Base-by-base conservation (phyloP, 2,888 invertebrate species). In the Macrosiphum euphorbiae region DNA sequence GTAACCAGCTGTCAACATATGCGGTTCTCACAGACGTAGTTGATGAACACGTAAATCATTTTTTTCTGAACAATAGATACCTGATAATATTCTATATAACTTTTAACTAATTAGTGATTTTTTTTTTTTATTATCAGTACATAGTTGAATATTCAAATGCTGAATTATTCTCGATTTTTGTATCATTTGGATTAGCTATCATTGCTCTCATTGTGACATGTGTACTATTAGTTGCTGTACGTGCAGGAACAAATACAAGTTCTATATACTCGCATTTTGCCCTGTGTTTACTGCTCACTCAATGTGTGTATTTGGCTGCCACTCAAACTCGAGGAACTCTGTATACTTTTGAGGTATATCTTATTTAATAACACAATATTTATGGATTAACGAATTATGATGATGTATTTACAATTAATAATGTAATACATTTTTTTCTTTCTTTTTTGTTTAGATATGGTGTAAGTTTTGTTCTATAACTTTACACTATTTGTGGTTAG, bases 231-330 rank as follows among this genome's bases (percentile, higher is more conserved):
- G 98, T 98, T 84, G 96, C 98, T 88, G 97, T 99, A 95, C 97
- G 98, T 13, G 98, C 98, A 0, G 97, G 98, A 94, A 98, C 98
- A 0, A 99, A 99, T 95, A 98, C 98, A 88, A 99, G 99, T 96
- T 98, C 98, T 44, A 99, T 99, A 95, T 98, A 99, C 95, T 98
- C 98, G 95, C 99, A 99, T 96, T 97, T 99, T 20, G 97, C 99
- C n/a, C 97, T 99, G 94, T 98, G 98, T 95, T 97, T 99, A 47
- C 98, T 99, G 95, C 96, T 98, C 95, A 98, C 98, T 0, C 98
- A 99, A 95, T 96, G 98, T 52, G 96, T 99, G 55, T 99, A 98
- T 96, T 96, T 99, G 91, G 96, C 98, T 28, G 98, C 99, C 0
- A 96, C 99, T 95, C 98, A 99, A 96, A 97, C 98, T 5, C 96